Conservation (phyloP, 1,140 invertebrate genomes). For the Drosophila guanche region DNA sequence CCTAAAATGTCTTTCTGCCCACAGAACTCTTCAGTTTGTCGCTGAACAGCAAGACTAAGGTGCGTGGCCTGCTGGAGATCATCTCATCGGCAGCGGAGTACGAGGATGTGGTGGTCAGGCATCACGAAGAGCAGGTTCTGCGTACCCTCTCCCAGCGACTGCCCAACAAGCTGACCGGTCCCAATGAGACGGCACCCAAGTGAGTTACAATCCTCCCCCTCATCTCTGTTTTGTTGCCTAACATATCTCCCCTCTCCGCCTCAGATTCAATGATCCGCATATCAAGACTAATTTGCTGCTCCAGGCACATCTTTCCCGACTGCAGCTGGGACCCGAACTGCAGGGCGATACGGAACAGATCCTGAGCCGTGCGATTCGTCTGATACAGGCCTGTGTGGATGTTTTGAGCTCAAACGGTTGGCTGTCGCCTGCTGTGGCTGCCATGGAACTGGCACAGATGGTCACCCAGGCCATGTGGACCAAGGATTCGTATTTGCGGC, state of each 20-base stretch:
- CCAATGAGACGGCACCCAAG: conserved; percentile 85
- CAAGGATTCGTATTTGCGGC: conserved; percentile 98
- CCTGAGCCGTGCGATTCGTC: conserved; percentile 92
- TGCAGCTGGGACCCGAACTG: conserved; percentile 97
- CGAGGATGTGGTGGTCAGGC: conserved; percentile 95
- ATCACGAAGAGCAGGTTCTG: conserved; percentile 96
- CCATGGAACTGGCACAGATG: conserved; percentile 99
- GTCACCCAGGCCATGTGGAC: conserved; percentile 99
- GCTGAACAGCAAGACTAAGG: conserved; percentile 98
- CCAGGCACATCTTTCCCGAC: conserved; percentile 97
- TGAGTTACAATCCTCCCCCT: conserved; percentile 38
- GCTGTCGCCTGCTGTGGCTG: conserved; percentile 98
- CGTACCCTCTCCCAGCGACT: conserved; percentile 90
- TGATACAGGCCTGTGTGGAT: conserved; percentile 99
- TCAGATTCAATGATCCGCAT: conserved; percentile 97
- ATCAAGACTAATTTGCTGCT: conserved; percentile 98
- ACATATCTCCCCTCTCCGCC: conserved; percentile 1
- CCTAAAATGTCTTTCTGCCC: conserved; percentile 28
- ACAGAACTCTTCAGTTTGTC: conserved; percentile 98
- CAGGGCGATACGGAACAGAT: conserved; percentile 98
- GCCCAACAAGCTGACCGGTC: conserved; percentile 89
- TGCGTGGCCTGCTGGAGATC: conserved; percentile 98
- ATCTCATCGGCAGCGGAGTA: conserved; percentile 99
- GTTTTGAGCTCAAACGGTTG: conserved; percentile 99
- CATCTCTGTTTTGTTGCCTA: neutral